Percentiles rank a stretch among this genome's conserved stretches.
These are phyloP conservation scores for Rhabdophis nuchalis DNA, from an alignment of 2,797 vertebrate genomes.

Conservation along the genomic window DNA sequence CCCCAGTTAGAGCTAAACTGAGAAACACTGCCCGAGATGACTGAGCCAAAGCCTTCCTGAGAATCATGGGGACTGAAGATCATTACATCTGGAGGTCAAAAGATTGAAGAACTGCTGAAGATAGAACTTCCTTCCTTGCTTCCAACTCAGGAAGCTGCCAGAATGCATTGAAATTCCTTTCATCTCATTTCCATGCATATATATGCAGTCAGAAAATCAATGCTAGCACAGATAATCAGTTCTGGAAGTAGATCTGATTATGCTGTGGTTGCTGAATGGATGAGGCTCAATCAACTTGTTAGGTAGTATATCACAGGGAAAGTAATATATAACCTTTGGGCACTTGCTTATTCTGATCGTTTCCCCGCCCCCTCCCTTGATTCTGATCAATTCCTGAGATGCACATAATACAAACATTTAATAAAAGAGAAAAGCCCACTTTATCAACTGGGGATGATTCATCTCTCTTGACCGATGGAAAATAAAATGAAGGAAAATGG, in stretches of 20 bases:
- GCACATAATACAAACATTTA: neutral
- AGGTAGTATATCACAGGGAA: neutral
- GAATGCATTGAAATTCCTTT: neutral
- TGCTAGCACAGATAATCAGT: neutral
- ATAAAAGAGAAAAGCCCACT: neutral
- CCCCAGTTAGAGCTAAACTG: neutral
- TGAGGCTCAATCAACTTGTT: neutral
- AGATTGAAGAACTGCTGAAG: neutral
- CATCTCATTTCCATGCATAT: neutral
- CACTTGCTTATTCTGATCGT: neutral
- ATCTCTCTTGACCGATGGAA: neutral
- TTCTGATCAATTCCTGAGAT: neutral
- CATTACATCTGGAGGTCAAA: neutral
- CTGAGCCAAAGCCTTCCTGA: neutral
- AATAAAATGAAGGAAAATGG: neutral
- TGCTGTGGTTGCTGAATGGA: neutral
- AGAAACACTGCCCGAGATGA: neutral
- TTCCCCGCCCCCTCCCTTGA: neutral
- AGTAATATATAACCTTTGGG: neutral
- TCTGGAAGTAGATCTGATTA: neutral
- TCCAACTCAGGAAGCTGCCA: neutral
- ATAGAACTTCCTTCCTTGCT: neutral
- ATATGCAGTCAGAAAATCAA: neutral
- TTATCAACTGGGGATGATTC: neutral
- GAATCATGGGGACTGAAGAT: neutral